phyloP scores from a whole-genome alignment of 2,797 vertebrate genomes.

The Acomys russatus region DNA sequence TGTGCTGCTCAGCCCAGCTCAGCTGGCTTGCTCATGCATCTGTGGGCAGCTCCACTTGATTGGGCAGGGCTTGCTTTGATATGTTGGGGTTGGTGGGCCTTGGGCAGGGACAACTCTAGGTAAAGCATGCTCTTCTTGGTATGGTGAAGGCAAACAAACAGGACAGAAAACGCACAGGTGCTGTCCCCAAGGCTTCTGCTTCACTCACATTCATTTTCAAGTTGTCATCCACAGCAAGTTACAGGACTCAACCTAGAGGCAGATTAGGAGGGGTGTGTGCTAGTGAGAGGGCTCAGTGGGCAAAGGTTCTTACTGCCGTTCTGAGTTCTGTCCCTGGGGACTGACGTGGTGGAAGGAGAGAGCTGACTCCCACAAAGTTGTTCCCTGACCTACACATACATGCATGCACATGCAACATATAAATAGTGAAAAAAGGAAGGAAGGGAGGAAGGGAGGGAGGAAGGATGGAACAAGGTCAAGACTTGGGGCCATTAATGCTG shows the following conservation, averaged over 20 bases:
- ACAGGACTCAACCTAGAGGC: background rate
- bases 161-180: background rate
- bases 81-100: background rate
- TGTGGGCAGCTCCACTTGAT: background rate
- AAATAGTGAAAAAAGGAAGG: background rate
- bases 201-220: background rate
- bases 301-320: background rate
- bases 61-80: conserved; percentile 30
- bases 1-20: background rate
- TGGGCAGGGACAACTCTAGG: background rate
- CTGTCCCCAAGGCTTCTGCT: background rate
- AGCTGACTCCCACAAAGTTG: background rate
- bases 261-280: background rate
- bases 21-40: background rate
- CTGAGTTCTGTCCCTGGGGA: background rate
- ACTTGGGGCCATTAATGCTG: background rate
- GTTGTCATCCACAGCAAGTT: background rate
- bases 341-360: background rate
- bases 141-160: background rate
- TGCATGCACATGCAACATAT: background rate
- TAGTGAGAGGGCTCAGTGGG: background rate
- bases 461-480: background rate
- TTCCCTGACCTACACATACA: background rate
- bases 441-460: no score
- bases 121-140: conserved; percentile 5